Evolutionary conservation across 2,797 vertebrate genomes (phyloP).

Genomic region (Uromys caudimaculatus): DNA sequence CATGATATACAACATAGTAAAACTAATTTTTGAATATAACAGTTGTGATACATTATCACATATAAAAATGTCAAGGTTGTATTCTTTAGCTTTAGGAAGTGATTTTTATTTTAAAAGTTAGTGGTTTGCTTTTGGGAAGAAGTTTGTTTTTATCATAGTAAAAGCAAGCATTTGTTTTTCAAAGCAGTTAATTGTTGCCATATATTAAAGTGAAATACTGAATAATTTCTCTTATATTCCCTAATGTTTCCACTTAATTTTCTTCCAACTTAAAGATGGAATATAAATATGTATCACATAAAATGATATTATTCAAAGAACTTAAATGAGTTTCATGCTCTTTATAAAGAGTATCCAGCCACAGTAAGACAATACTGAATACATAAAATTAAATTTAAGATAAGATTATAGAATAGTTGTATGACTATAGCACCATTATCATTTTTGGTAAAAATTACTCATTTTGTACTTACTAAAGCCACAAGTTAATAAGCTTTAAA

Average conservation of each 20-base stretch:
- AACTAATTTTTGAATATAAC: neutral
- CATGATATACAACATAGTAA: neutral
- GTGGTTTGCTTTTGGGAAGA: neutral
- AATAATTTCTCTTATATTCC: neutral
- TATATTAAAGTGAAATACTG: neutral
- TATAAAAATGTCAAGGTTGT: neutral
- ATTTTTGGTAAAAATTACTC: neutral
- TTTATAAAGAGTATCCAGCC: neutral
- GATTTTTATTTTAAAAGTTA: neutral
- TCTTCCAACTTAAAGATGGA: neutral
- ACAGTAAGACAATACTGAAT: neutral
- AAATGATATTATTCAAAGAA: neutral
- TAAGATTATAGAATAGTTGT: neutral
- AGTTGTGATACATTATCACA: neutral
- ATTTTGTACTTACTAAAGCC: neutral
- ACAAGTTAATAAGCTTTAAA: neutral
- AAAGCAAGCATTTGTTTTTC: neutral
- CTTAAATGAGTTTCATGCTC: neutral
- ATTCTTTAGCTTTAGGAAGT: neutral
- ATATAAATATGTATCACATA: neutral
- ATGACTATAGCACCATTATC: neutral
- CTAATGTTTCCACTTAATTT: neutral
- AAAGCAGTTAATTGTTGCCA: neutral
- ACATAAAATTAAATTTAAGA: neutral
- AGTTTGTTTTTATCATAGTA: neutral